Conservation (phyloP, 2,797 vertebrate species). For the Myoxocephalus aenaeus region DNA sequence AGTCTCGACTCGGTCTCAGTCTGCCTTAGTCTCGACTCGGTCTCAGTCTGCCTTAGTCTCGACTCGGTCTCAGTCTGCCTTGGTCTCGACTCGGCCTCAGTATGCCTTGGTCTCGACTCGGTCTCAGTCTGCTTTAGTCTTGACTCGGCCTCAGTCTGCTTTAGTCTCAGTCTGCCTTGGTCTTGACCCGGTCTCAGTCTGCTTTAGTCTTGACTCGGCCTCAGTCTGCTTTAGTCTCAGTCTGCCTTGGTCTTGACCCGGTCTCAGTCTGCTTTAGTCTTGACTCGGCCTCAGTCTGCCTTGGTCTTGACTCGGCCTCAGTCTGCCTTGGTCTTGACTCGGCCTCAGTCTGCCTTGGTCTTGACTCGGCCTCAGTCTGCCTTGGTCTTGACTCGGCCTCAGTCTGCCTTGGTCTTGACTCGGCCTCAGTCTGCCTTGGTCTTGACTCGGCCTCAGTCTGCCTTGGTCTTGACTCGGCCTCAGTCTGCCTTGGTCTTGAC, state of each 20-base stretch:
- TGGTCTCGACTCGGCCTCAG: neutral
- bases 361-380: neutral
- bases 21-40: neutral
- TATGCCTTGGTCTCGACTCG: too few species aligned
- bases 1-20: neutral
- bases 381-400: neutral
- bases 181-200: neutral
- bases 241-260: too few species aligned
- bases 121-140: too few species aligned
- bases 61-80: neutral
- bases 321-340: too few species aligned
- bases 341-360: neutral
- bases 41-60: too few species aligned
- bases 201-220: neutral
- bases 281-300: neutral
- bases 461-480: neutral
- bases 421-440: too few species aligned
- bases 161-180: neutral
- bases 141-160: neutral
- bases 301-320: too few species aligned
- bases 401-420: too few species aligned
- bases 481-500: neutral
- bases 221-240: too few species aligned
- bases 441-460: too few species aligned
- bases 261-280: neutral